phyloP scores from a whole-genome alignment of 2,888 invertebrate species.

The Cryptus armator region DNA sequence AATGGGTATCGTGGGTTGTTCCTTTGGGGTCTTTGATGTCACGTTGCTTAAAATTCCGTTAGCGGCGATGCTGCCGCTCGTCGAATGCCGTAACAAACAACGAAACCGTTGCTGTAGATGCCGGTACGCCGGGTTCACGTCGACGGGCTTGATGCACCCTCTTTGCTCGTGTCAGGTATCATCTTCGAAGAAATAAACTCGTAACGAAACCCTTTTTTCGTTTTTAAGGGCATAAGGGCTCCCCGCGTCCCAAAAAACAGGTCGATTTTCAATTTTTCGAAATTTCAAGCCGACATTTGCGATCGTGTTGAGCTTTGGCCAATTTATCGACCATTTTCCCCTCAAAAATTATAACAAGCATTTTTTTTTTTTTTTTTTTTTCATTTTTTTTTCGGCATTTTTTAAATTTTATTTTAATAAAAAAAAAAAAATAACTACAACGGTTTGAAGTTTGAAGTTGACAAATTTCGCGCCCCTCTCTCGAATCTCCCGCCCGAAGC shows the following conservation, averaged over 20 bases:
- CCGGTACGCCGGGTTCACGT: slow-evolving; percentile 37
- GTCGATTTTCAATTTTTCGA: background rate
- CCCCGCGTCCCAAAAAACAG: background rate
- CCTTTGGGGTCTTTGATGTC: slow-evolving; percentile 74
- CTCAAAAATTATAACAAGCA: too few species aligned
- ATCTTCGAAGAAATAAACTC: background rate
- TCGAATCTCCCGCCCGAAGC: background rate
- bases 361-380: too few species aligned
- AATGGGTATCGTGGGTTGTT: slow-evolving; percentile 71
- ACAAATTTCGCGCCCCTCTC: background rate
- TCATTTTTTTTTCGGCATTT: too few species aligned
- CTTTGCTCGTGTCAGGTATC: slow-evolving; percentile 46
- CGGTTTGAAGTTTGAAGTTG: background rate
- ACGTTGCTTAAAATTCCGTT: slow-evolving; percentile 74
- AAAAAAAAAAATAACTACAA: background rate
- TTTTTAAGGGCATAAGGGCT: too few species aligned
- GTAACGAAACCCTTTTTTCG: background rate
- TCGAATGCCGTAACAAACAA: slow-evolving; percentile 61
- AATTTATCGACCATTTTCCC: too few species aligned
- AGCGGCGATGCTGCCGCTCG: slow-evolving; percentile 55
- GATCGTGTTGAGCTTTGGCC: too few species aligned
- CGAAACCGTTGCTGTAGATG: slow-evolving; percentile 53
- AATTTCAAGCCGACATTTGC: background rate
- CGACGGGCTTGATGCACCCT: slow-evolving; percentile 50
- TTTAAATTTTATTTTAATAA: too few species aligned